Base-by-base conservation (phyloP, 1,140 invertebrate species). In the Cataglyphis hispanica region DNA sequence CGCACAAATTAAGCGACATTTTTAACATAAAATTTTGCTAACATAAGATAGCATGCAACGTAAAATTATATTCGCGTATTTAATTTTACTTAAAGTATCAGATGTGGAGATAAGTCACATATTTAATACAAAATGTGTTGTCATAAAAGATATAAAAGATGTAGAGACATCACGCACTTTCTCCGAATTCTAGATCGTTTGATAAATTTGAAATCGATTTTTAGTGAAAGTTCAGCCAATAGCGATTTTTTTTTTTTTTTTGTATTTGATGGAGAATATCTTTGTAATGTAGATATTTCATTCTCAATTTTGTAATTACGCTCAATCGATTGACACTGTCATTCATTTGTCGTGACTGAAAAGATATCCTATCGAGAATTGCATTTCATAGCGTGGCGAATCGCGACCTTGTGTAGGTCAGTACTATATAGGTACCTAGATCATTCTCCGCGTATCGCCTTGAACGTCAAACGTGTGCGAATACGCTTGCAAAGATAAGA, bases 371-470 rank as follows among this genome's bases (percentile, higher is more conserved):
- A 56, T 67, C 76, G 22, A 22, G n/a, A 37, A 25, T 53, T 1
- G 61, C 8, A 80, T 80, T 64, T 64, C 25, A 7, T 5, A 66
- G 60, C 40, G 75, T 60, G 34, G 7, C 56, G 56, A 43, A 34
- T 31, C 25, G 72, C 37, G 56, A 43, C 50, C 78, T 81, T 81
- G 78, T 40, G 67, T 53, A 34, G 78, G 67, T 83, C 78, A 83
- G 53, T 74, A 46, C 25, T 16, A 83, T 16, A n/a, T n/a, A n/a
- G n/a, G n/a, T n/a, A 34, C 67, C 60, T 0, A 3, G 37, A 61
- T 83, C 37, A 61, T 25, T 80, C 50, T 37, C 10, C 7, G 22
- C 11, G 46, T 37, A 7, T 67, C 37, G 50, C 77, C 50, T 81
- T 72, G 53, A 81, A 81, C 37, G 34, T 53, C 43, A 5, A 66